Percentiles rank a stretch among this genome's conserved stretches.
These are phyloP conservation scores for Masnerella sp. DNA, from an alignment of 2,888 invertebrate species.

Conservation along the genomic window DNA sequence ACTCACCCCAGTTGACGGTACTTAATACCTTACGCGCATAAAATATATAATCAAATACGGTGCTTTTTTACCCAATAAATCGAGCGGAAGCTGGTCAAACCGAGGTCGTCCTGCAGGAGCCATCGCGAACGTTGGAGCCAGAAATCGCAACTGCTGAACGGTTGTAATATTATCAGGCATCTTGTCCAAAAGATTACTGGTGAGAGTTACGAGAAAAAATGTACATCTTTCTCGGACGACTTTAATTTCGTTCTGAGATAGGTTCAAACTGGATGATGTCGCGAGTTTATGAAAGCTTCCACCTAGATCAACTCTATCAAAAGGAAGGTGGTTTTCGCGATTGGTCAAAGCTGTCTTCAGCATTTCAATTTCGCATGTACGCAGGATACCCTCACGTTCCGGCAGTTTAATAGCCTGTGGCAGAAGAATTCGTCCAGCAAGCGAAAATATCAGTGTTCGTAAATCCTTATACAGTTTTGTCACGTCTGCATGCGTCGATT, in stretches of 20 bases:
- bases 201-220: conserved; percentile 17
- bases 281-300: conserved; percentile 7
- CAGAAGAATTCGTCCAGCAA: conserved; percentile 42
- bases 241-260: conserved; percentile 3
- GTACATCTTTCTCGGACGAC: conserved; percentile 12
- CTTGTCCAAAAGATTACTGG: conserved; percentile 1
- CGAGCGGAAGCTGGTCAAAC: conserved; percentile 18
- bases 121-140: conserved; percentile 9
- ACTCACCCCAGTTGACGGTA: too few species aligned
- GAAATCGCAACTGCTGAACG: conserved; percentile 16
- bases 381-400: conserved; percentile 30
- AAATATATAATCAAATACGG: neutral
- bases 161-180: conserved; percentile 10
- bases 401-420: conserved; percentile 24
- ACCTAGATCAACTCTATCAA: conserved; percentile 21
- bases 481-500: conserved; percentile 52
- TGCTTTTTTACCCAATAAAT: conserved; percentile 16
- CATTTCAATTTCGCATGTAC: conserved; percentile 46
- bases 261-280: neutral
- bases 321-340: conserved; percentile 5
- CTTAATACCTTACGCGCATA: neutral
- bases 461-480: conserved; percentile 54
- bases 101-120: conserved; percentile 10
- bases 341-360: conserved; percentile 35
- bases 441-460: conserved; percentile 43